Evolutionary conservation across 2,888 invertebrate species (phyloP), one percentile per base, ranked within the genome.

Genomic region (Xiphydria camelus): DNA sequence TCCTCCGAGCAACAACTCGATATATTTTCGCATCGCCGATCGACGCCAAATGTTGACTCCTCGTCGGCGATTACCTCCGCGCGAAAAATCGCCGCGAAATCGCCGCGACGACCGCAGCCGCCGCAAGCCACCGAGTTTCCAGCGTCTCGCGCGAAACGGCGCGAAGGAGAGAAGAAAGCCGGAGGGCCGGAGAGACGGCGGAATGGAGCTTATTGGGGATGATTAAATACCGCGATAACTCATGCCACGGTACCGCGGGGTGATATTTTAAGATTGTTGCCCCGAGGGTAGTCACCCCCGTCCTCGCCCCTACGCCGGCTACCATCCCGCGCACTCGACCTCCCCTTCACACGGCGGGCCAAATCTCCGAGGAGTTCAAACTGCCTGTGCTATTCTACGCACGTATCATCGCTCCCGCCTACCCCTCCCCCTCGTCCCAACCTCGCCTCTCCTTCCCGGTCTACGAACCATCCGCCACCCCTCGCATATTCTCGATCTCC

Each of bases 201-300:
- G 34, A 34, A 34, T 34, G 22, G 18, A 22, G 64, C 62, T 66
- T 65, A 66, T 65, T 66, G 64, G 63, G 55, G 63, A 67, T 67
- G 68, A 68, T 68, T 67, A 67, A 68, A 68, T 66, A 62, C 61
- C 48, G 52, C 61, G 62, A 66, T 67, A 68, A 67, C 61, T 67
- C 64, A 66, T 49, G 62, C 52, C 53, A 47, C 46, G 52, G 46
- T 54, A 61, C 51, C 53, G 53, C 53, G 58, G 53, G 61, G 65
- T 63, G 64, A 64, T 68, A 67, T 65, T 65, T 67, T 64, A 62
- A 66, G 64, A 65, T 63, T 61, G 60, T 59, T 61, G 55, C 63
- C 57, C 51, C 50, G 48, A 47, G 49, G 51, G 54, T 51, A 50
- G 54, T 53, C 46, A 44, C 37, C 43, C 36, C 45, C 45, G 36